Conservation (phyloP, 2,113 vertebrate genomes). For the Nanorana parkeri region DNA sequence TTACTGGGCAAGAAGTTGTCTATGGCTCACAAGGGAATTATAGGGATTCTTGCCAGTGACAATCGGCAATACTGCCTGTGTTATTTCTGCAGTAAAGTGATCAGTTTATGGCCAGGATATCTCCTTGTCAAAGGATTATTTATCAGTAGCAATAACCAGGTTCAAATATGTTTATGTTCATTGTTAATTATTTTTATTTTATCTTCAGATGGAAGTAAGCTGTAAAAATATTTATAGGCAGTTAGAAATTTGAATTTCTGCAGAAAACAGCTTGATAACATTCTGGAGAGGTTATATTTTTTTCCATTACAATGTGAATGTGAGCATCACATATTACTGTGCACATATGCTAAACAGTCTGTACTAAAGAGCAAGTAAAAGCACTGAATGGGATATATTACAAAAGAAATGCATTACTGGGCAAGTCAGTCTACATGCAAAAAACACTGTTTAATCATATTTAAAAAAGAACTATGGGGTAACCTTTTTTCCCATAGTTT, state of each 20-base stretch:
- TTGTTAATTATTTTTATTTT: conserved; percentile 50
- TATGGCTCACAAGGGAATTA: conserved; percentile 21
- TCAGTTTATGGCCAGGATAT: conserved; percentile 33
- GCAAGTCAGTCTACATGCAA: too few species aligned
- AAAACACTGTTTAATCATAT: too few species aligned
- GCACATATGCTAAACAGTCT: neutral
- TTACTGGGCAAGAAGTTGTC: conserved; percentile 13
- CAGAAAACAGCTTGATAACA: conserved; percentile 29
- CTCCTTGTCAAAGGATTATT: conserved; percentile 29
- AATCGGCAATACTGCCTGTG: conserved; percentile 6
- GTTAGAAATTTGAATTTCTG: conserved; percentile 47
- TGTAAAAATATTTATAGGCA: conserved; percentile 50
- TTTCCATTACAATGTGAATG: neutral
- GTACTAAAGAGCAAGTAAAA: too few species aligned
- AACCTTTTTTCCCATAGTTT: too few species aligned
- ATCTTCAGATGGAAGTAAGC: conserved; percentile 43
- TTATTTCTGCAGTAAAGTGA: conserved; percentile 1
- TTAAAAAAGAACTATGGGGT: too few species aligned
- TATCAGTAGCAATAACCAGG: conserved; percentile 43
- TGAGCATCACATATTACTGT: neutral
- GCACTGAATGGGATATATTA: too few species aligned
- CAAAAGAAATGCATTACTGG: too few species aligned
- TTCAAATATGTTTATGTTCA: conserved; percentile 51
- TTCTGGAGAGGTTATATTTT: conserved; percentile 7
- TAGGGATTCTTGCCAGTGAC: conserved; percentile 23